phyloP scores from a whole-genome alignment of 2,888 invertebrate species.

The Pteria penguin region DNA sequence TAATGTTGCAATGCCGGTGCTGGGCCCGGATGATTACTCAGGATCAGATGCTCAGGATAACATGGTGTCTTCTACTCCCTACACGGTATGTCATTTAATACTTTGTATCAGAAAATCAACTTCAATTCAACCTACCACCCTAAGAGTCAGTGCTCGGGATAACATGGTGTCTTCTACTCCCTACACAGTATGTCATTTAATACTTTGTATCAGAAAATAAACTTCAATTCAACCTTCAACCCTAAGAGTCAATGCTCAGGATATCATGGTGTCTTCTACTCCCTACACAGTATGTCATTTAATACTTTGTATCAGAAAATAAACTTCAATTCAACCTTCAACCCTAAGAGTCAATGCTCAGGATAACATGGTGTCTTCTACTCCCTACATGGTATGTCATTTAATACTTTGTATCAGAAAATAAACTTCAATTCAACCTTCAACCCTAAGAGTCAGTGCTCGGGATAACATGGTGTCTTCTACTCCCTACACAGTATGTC shows the following conservation, averaged over 20 bases:
- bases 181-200: slow-evolving; percentile 52
- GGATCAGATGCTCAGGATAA: slow-evolving; percentile 79
- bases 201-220: too few species aligned
- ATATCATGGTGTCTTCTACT: slow-evolving; percentile 71
- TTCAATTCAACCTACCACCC: too few species aligned
- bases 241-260: slow-evolving; percentile 79
- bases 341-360: slow-evolving; percentile 78
- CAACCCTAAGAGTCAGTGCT: too few species aligned
- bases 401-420: too few species aligned
- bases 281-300: slow-evolving; percentile 52
- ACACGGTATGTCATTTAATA: slow-evolving; percentile 54
- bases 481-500: slow-evolving; percentile 55
- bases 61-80: slow-evolving; percentile 64
- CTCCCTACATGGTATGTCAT: slow-evolving; percentile 54
- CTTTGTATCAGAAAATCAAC: too few species aligned
- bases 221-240: too few species aligned
- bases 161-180: slow-evolving; percentile 66
- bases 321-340: too few species aligned
- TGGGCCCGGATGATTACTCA: slow-evolving; percentile 78
- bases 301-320: too few species aligned
- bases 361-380: slow-evolving; percentile 74
- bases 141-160: slow-evolving; percentile 79
- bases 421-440: too few species aligned
- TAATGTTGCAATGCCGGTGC: slow-evolving; percentile 85
- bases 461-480: slow-evolving; percentile 77